A percentile compares a stretch with the other conserved stretches of the same genome.
These are phyloP conservation scores for Aselliscus stoliczkanus DNA, from an alignment of 2,797 vertebrate species.

Conservation along the genomic window DNA sequence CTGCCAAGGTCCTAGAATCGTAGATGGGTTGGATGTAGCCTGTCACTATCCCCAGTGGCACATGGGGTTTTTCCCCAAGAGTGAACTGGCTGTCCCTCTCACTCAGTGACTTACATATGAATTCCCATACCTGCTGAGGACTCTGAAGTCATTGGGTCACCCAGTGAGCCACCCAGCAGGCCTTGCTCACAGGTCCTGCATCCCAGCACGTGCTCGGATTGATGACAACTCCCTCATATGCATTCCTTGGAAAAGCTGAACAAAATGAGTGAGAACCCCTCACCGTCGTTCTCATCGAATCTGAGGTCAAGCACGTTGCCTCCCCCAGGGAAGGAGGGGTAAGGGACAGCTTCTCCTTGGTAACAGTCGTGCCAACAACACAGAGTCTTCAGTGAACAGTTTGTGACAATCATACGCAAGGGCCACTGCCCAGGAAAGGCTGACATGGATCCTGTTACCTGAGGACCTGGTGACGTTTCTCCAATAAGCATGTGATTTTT, in stretches of 20 bases:
- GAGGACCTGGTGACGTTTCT: no score
- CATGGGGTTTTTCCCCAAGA: no score
- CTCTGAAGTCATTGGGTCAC: no score
- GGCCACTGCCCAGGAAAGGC: no score
- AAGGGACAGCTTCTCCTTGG: background rate
- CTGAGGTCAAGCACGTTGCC: background rate
- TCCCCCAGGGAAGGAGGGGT: background rate
- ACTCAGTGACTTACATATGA: background rate
- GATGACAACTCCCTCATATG: background rate
- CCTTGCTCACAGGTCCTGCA: no score
- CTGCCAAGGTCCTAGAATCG: rapidly evolving
- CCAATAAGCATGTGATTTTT: no score
- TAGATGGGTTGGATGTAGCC: rapidly evolving
- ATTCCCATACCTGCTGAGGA: rapidly evolving
- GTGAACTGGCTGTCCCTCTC: rapidly evolving
- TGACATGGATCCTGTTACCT: no score
- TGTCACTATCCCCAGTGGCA: rapidly evolving
- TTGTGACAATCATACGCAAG: no score
- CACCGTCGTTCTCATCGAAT: background rate
- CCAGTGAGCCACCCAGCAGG: no score
- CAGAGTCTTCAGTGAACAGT: no score
- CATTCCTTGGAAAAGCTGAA: background rate
- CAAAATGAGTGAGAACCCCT: background rate
- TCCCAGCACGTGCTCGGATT: background rate
- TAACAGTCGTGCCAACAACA: rapidly evolving